Base-by-base conservation (phyloP, 2,888 invertebrate species). In the Epicampocera succincta region DNA sequence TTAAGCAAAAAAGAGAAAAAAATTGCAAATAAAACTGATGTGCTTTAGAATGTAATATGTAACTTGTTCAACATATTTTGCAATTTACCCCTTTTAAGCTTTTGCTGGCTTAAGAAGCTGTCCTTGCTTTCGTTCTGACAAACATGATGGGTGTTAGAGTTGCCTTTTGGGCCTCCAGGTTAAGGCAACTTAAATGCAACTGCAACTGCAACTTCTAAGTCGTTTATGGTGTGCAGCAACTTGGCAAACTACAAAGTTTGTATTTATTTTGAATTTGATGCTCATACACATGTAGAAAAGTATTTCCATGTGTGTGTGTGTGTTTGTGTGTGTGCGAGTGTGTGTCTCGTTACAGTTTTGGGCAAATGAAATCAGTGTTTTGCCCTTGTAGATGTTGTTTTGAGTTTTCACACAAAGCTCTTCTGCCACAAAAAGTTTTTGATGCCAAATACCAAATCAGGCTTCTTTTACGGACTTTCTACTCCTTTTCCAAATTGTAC, bases 11-110 rank as follows among this genome's bases (percentile, higher is more conserved):
- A 33, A 33, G 1, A 9, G 8, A 33, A n/a, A n/a, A n/a, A n/a
- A n/a, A n/a, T n/a, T n/a, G n/a, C n/a, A 44, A 1, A 44, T 13
- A 42, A 44, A 71, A 25, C 29, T 21, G 21, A 29, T 74, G 50
- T 68, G 25, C 21, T 60, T 66, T 42, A 15, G 42, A 63, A 50
- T 71, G 40, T 58, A 78, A 58, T 78, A 63, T 63, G 63, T 54
- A 54, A 46, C 61, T 72, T 72, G 71, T 72, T 58, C 13, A 65
- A 74, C 69, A 82, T 82, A 82, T 69, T 77, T 82, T 82, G 65
- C 58, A 58, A 77, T 82, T 74, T 82, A 73, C 69, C 81, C n/a
- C 42, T 77, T 58, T 78, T 74, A 71, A 69, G 77, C 82, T 71
- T 74, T 52, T 44, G 25, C 25, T 33, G 42, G 50, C 50, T 52